Conservation (phyloP, 1,140 invertebrate species). For the Anastrepha ludens region DNA sequence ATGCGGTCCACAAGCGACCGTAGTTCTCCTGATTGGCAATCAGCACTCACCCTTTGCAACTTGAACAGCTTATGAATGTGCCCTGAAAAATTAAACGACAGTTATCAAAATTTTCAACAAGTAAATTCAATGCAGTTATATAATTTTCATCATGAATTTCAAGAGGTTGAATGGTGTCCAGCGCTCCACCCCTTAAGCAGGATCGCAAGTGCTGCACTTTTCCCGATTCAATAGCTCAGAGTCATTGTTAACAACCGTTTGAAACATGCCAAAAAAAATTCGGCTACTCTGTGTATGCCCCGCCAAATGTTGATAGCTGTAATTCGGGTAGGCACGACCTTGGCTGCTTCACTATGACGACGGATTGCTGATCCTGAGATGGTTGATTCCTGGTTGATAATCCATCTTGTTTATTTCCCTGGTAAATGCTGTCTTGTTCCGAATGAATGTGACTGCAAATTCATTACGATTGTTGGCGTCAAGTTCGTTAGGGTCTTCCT, state of each 20-base stretch:
- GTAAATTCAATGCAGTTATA: neutral
- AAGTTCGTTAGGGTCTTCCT: neutral
- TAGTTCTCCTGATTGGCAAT: neutral
- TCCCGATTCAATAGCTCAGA: neutral
- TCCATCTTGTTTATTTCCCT: neutral
- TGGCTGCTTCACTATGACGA: neutral
- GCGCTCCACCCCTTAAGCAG: neutral
- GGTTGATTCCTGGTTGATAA: neutral
- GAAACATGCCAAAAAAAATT: neutral
- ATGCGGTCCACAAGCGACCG: neutral
- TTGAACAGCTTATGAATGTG: neutral
- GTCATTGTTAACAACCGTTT: neutral
- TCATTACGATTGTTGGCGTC: neutral
- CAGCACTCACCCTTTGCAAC: neutral
- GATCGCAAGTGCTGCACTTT: neutral
- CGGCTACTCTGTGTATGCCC: neutral
- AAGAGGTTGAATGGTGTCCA: neutral
- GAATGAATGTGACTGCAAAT: neutral
- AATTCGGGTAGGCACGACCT: neutral
- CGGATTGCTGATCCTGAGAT: neutral
- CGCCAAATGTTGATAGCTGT: neutral
- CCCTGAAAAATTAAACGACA: neutral
- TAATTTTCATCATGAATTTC: slow-evolving; percentile 13
- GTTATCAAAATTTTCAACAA: neutral
- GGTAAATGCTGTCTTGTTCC: neutral